Base-by-base conservation (phyloP, 2,113 vertebrate genomes). In the Chionis minor region DNA sequence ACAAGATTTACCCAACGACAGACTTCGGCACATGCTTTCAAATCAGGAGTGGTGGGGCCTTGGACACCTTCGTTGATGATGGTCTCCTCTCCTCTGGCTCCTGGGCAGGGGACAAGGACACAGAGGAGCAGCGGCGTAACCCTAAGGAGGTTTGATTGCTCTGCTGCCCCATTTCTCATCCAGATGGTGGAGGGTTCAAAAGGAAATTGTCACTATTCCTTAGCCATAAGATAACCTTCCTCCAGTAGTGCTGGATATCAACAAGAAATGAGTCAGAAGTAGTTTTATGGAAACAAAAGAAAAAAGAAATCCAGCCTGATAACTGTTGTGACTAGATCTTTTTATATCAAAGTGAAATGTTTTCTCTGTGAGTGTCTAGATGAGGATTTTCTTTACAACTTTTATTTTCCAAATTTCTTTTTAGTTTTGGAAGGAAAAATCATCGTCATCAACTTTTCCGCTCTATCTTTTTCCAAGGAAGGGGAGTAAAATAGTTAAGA, bases 231-330 rank as follows among this genome's bases (percentile, higher is more conserved):
- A 32, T 17, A 78, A 40, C 40, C 33, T 84, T 59, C 47, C 17
- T 70, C 35, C 26, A 5, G 9, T 20, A 21, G 27, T 10, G 35
- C 23, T 83, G 45, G 47, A 11, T 47, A 24, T 38, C 47, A 40
- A 22, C 15, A 61, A 61, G 40, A 51, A 79, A n/a, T 0, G 0
- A 55, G 49, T 89, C 47, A 75, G 49, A 47, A 59, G 33, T 4
- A 65, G 14, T 44, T 71, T 67, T 52, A 15, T 26, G 32, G 63
- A 62, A 74, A 14, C 1, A 45, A 70, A 88, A 88, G 30, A 22
- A 78, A n/a, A 49, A 51, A 67, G 44, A 81, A 81, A 65, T 21
- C 27, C 44, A 77, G 11, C 16, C 19, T 33, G 33, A 7, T 23
- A 52, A 42, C 6, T 7, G 4, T 8, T 51, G 67, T 18, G 67